Conservation (phyloP, 2,797 vertebrate species). For the Bovichtus variegatus region DNA sequence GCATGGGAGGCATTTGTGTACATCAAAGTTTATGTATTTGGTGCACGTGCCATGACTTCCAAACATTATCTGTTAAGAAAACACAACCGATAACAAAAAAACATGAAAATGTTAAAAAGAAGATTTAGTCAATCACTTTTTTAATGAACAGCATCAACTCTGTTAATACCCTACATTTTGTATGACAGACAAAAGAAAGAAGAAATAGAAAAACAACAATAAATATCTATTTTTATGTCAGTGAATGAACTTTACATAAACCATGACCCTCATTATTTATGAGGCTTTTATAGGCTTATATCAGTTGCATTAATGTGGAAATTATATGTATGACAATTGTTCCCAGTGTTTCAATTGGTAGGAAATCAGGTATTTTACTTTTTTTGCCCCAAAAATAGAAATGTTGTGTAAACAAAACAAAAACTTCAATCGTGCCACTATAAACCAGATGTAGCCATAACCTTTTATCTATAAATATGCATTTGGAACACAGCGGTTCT, state of each 20-base stretch:
- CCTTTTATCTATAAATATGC: background rate
- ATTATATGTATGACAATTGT: background rate
- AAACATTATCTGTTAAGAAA: background rate
- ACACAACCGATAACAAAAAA: background rate
- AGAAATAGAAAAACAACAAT: background rate
- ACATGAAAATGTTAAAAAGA: background rate
- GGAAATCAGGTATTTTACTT: background rate
- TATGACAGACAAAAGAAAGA: background rate
- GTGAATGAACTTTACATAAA: conserved; percentile 10
- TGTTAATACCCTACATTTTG: background rate
- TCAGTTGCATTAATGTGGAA: conserved; percentile 5
- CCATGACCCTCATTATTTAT: background rate
- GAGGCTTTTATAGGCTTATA: conserved; percentile 3
- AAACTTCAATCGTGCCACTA: background rate
- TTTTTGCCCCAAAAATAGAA: background rate
- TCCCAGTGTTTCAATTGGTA: background rate
- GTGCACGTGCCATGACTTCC: background rate
- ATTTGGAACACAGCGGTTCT: background rate
- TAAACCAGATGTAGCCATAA: background rate
- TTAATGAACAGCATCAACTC: background rate
- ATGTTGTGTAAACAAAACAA: background rate
- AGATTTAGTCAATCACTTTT: background rate
- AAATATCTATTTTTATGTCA: conserved; percentile 6
- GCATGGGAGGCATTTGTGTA: background rate
- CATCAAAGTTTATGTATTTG: background rate